Base-by-base conservation (phyloP, 30 jellyfish, hydroid and myxozoan species). In the Aurelia aurita complex sp. Pacific region DNA sequence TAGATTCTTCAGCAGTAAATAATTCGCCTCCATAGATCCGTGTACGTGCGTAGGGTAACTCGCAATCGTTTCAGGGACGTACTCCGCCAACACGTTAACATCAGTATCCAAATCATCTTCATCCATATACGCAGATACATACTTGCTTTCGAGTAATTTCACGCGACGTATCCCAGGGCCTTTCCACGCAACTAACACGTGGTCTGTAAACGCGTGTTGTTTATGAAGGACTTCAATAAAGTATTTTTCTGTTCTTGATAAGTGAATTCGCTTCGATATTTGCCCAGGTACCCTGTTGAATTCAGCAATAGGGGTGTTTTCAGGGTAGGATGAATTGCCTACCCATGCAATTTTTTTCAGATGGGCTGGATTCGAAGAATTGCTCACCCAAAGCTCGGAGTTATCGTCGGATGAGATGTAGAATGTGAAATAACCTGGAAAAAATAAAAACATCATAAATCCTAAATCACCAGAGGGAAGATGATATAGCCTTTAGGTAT, bases 371-470 rank as follows among this genome's bases (percentile, higher is more conserved):
- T 77, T 46, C 1, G 91, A 74, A 10, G 97, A 85, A 53, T 60
- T 77, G 90, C 98, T 93, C 62, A 93, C 86, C 98, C 98, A 93
- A 14, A 88, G 87, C 69, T 93, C 98, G 33, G 97, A 93, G 40
- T 88, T 88, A 64, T 93, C 98, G 46, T 93, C 98, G 4, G 97
- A 93, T 23, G 98, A 81, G 16, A 93, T 69, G 70, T 91, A 95
- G 65, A 93, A 93, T 4, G 91, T 83, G 86, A 69, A 93, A 32
- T 82, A 60, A 6, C 98, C 98, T 93, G 72, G 23, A 72, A 38
- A 40, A 46, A n/a, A 63, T 9, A 13, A 42, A n/a, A 51, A 74
- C n/a, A 32, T 3, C 17, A 16, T 55, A 12, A 2, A 17, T 42
- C 29, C 29, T 23, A 23, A 23, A 23, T 23, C 29, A 23, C 29